Percentiles rank a stretch among this genome's conserved stretches.
Evolutionary conservation across 2,797 vertebrate genomes (phyloP).

Genomic region (Valencia hispanica): DNA sequence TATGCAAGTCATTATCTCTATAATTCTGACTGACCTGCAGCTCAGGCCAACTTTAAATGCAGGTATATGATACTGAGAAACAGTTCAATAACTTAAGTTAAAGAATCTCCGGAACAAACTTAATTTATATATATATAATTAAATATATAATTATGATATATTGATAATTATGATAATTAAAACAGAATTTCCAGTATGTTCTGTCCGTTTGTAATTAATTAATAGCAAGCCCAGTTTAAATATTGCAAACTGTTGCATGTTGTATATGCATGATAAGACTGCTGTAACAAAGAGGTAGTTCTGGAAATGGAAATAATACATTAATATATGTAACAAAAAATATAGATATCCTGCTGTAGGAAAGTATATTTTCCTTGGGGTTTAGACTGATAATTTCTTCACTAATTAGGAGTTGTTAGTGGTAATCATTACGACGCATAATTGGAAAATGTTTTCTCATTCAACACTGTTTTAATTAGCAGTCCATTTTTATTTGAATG

Average conservation of each 20-base stretch:
- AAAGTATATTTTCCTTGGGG: conserved; percentile 36
- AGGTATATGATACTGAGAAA: background rate
- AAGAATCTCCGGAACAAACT: background rate
- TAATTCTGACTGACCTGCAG: background rate
- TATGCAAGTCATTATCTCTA: background rate
- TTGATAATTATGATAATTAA: background rate
- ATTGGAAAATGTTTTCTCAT: conserved; percentile 58
- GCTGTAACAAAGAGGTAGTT: conserved; percentile 3
- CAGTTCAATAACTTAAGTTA: background rate
- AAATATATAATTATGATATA: background rate
- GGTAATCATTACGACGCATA: conserved; percentile 56
- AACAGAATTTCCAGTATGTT: background rate
- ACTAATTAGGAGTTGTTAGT: conserved; percentile 61
- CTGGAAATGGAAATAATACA: conserved; percentile 4
- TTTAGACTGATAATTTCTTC: conserved; percentile 31
- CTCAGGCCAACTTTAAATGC: background rate
- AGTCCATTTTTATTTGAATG: conserved; percentile 58
- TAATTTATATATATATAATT: background rate
- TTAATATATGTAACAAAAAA: conserved; percentile 22
- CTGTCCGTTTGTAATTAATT: background rate
- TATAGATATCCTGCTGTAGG: conserved; percentile 19
- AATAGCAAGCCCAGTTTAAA: background rate
- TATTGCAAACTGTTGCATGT: background rate
- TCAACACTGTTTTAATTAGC: conserved; percentile 59
- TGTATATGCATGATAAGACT: background rate